These are phyloP conservation scores for Macaca mulatta DNA, from an alignment of 2,113 vertebrate species.

Conservation along the genomic window DNA sequence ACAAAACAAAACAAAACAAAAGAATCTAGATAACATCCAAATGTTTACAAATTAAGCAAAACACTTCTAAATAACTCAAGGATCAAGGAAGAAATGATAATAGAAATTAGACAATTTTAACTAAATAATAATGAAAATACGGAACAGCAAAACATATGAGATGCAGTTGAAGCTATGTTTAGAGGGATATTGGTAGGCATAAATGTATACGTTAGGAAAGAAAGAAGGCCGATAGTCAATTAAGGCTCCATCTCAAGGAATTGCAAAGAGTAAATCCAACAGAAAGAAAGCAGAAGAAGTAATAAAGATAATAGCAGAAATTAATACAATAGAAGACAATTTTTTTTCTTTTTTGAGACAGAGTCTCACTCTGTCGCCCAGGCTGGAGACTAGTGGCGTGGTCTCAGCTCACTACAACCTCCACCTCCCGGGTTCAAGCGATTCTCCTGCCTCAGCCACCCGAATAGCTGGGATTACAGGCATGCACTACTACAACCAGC, in stretches of 20 bases:
- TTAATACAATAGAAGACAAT: not conserved
- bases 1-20: too few relatives aligned
- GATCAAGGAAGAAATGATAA: not conserved
- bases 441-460: too few relatives aligned
- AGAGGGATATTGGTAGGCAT: not conserved
- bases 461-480: too few relatives aligned
- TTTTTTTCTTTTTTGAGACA: too few relatives aligned
- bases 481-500: too few relatives aligned
- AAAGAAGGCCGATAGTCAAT: not conserved
- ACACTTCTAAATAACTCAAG: not conserved
- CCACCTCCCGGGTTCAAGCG: too few relatives aligned
- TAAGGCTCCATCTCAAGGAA: not conserved
- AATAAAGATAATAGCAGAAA: not conserved
- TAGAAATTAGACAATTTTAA: not conserved
- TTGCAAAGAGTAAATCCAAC: not conserved
- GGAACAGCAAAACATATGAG: not conserved
- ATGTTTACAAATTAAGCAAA: not conserved
- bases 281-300: not conserved
- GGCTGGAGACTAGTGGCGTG: too few relatives aligned
- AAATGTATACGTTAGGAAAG: not conserved
- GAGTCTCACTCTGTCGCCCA: too few relatives aligned
- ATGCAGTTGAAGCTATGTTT: not conserved
- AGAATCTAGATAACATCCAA: not conserved
- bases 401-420: too few relatives aligned
- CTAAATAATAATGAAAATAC: not conserved